A percentile compares a stretch with the other conserved stretches of the same genome.
Evolutionary conservation across 2,888 invertebrate species (phyloP).

Genomic region (Xanthorhoe designata): DNA sequence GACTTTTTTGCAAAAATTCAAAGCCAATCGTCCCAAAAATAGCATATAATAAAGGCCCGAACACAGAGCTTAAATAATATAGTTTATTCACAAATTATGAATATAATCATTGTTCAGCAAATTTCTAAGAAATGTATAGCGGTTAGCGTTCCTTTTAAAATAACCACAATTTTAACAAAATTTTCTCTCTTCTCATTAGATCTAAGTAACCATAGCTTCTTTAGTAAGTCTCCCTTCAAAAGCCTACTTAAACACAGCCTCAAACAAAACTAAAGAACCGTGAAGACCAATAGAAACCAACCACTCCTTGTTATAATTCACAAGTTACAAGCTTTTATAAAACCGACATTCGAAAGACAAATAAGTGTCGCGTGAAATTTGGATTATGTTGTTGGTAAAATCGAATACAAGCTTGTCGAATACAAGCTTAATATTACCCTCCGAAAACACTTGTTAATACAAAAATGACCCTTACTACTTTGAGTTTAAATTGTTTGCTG

Average conservation of each 20-base stretch:
- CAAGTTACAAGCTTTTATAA: slow-evolving; percentile 63
- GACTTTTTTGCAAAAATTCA: neutral
- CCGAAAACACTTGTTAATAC: neutral
- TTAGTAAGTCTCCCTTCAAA: slow-evolving; percentile 40
- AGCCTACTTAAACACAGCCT: slow-evolving; percentile 44
- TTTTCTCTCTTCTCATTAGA: neutral
- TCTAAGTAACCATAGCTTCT: slow-evolving; percentile 34
- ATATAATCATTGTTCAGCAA: no score
- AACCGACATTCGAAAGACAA: slow-evolving; percentile 71
- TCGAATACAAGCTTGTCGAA: no score
- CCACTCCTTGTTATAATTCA: slow-evolving; percentile 76
- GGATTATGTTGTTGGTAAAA: slow-evolving; percentile 67
- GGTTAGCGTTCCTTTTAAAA: neutral
- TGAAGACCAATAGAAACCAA: slow-evolving; percentile 64
- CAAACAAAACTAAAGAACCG: slow-evolving; percentile 59
- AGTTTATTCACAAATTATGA: no score
- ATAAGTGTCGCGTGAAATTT: slow-evolving; percentile 77
- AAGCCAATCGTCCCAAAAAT: neutral
- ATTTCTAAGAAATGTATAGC: no score
- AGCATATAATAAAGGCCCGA: neutral
- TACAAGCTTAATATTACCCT: slow-evolving; percentile 34
- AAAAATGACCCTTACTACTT: slow-evolving; percentile 26
- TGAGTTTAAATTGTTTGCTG: neutral
- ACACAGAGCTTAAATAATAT: no score
- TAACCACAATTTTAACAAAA: neutral